Base-by-base conservation (phyloP, 2,888 invertebrate genomes). In the Lochmaea capreae region DNA sequence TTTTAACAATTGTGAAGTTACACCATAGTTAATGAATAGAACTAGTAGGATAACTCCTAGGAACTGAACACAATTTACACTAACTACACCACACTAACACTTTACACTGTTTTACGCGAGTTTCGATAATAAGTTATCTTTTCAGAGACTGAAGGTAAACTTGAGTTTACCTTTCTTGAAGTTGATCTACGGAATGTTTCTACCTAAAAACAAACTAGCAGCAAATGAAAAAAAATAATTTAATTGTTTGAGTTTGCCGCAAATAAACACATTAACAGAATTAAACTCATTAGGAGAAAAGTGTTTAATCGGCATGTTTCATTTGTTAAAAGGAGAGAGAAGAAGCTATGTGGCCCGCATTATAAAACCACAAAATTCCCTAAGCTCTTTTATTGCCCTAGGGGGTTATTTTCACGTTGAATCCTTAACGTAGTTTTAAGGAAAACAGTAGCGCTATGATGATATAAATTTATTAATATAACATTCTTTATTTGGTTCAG, bases 191-290 rank as follows among this genome's bases (percentile, higher is more conserved):
- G n/a, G n/a, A n/a, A n/a, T n/a, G n/a, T n/a, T n/a, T n/a, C n/a
- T n/a, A n/a, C n/a, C n/a, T n/a, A n/a, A n/a, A n/a, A n/a, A n/a
- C n/a, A n/a, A n/a, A n/a, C n/a, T n/a, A n/a, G n/a, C n/a, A n/a
- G n/a, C n/a, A n/a, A 33, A 49, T n/a, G 2, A 49, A 49, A n/a
- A 49, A n/a, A 49, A 49, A 49, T n/a, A 49, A n/a, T 12, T 58
- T 61, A 69, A 66, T 72, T 75, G 70, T 72, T 75, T 70, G 72
- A 75, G 75, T 75, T 72, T 59, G 70, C 72, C 68, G 65, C 63
- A 72, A 73, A 77, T 77, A 77, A 77, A 77, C 76, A 77, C 77
- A 77, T 77, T 77, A 76, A 74, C 76, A 69, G 75, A 75, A 75
- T 78, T 75, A 77, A 78, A 78, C 76, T 75, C 76, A 75, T 76